Base-by-base conservation (phyloP, 2,888 invertebrate genomes). In the Pterostichus madidus region DNA sequence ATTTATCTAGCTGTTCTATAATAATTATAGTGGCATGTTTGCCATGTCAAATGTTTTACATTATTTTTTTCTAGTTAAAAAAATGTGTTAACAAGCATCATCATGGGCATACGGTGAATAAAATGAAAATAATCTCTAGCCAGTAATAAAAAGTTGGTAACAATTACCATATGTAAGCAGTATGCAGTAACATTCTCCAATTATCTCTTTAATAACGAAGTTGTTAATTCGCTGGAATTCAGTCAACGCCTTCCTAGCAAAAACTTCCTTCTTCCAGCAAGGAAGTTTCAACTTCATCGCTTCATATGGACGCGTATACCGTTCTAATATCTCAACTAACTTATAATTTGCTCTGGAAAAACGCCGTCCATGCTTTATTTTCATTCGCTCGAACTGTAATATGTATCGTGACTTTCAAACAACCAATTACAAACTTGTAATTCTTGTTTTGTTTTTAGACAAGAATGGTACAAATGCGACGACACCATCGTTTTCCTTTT, bases 371-470 rank as follows among this genome's bases (percentile, higher is more conserved):
- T 64, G 64, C 13, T 71, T 71, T 71, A 71, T 71, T 71, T 71
- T 71, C 71, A 17, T 71, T 46, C 71, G 11, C 24, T 71, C 13
- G 10, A 71, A 71, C 71, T 49, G 71, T 71, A 71, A 71, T 71
- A 44, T 71, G 71, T 71, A 71, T 71, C 71, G 71, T 71, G 71
- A 71, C 71, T 71, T 46, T 39, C 13, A 59, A 71, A 71, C 44
- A 44, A 44, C 71, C 71, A 71, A 71, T 71, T 71, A 71, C 71
- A 71, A 71, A 15, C 71, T 71, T 15, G 71, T 71, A 71, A 71
- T 46, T 68, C 68, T 68, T 15, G 68, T 68, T 68, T 39, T 68
- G 68, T n/a, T 68, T 39, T 17, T 10, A 53, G 10, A 53, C n/a
- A 53, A 6, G 10, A 59, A 59, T 68, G 68, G 17, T 39, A 39